Conservation (phyloP, 2,888 invertebrate genomes). For the Aspidapion aeneum region DNA sequence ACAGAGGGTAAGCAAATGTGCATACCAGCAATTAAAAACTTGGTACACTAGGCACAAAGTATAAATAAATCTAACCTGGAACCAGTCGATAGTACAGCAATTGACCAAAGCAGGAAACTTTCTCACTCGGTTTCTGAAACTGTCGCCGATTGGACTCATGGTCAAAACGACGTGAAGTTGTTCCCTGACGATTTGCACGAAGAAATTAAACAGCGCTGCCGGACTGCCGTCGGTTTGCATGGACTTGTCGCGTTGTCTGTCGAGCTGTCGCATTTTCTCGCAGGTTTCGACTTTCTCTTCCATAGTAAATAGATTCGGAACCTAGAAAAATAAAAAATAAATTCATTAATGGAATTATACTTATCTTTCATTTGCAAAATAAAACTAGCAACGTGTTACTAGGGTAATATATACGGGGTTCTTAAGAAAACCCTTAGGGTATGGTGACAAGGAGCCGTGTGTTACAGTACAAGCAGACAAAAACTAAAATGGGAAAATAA, state of each 20-base stretch:
- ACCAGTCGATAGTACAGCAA: conserved; percentile 96
- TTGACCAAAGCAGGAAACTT: conserved; percentile 93
- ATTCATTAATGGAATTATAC: too few species aligned
- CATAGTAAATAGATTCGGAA: conserved; percentile 80
- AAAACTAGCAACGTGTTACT: too few species aligned
- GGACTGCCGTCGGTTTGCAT: conserved; percentile 91
- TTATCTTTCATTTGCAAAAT: too few species aligned
- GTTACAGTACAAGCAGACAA: too few species aligned
- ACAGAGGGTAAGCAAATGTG: too few species aligned
- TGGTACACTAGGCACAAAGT: too few species aligned
- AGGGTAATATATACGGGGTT: too few species aligned
- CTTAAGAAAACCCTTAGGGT: too few species aligned
- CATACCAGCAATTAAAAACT: too few species aligned
- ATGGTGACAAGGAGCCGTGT: too few species aligned
- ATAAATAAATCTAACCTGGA: conserved; percentile 70
- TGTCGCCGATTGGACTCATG: conserved; percentile 89
- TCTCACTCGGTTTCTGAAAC: conserved; percentile 75
- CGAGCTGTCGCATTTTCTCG: conserved; percentile 90
- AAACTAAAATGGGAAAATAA: too few species aligned
- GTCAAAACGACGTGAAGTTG: conserved; percentile 86
- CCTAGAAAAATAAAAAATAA: conserved; percentile 38
- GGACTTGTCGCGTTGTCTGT: conserved; percentile 81
- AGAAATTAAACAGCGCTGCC: conserved; percentile 87
- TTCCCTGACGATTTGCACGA: conserved; percentile 81
- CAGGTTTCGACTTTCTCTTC: conserved; percentile 89